These are phyloP conservation scores for Choristoneura fumiferana DNA, from an alignment of 1,140 invertebrate species.

Conservation along the genomic window DNA sequence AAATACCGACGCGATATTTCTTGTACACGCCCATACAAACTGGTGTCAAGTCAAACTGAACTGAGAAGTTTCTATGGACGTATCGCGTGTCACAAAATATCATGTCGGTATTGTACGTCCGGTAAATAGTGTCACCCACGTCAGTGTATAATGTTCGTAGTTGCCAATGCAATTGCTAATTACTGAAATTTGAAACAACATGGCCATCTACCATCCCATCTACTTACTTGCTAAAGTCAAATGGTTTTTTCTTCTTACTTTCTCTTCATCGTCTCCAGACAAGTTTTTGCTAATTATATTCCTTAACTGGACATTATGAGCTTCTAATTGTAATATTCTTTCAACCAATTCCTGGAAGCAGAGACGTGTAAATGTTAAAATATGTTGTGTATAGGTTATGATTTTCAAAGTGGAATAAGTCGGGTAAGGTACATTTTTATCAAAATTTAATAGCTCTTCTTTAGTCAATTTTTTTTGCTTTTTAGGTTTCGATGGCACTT, in stretches of 20 bases:
- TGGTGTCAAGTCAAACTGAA: no score
- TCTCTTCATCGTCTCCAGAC: constrained; percentile 36
- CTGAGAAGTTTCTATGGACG: no score
- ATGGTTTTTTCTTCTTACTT: constrained; percentile 58
- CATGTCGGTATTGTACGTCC: no score
- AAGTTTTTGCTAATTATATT: constrained; percentile 79
- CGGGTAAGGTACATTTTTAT: constrained; percentile 53
- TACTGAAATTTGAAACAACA: background rate
- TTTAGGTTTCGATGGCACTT: constrained; percentile 46
- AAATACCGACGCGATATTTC: no score
- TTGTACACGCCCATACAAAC: no score
- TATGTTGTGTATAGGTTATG: constrained; percentile 29
- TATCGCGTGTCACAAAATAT: no score
- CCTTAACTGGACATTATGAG: constrained; percentile 82
- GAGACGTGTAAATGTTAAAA: constrained; percentile 12
- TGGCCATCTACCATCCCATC: no score
- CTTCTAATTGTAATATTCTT: constrained; percentile 81
- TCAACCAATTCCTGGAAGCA: constrained; percentile 80
- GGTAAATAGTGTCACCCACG: no score
- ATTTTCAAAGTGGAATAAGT: constrained; percentile 18
- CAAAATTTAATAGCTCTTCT: constrained; percentile 50
- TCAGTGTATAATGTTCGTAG: no score
- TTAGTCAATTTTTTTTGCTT: constrained; percentile 33
- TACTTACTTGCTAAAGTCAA: constrained; percentile 82
- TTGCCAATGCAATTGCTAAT: constrained; percentile 13